Base-by-base conservation (phyloP, 2,888 invertebrate species). In the Rhimphoctona megacephalus region DNA sequence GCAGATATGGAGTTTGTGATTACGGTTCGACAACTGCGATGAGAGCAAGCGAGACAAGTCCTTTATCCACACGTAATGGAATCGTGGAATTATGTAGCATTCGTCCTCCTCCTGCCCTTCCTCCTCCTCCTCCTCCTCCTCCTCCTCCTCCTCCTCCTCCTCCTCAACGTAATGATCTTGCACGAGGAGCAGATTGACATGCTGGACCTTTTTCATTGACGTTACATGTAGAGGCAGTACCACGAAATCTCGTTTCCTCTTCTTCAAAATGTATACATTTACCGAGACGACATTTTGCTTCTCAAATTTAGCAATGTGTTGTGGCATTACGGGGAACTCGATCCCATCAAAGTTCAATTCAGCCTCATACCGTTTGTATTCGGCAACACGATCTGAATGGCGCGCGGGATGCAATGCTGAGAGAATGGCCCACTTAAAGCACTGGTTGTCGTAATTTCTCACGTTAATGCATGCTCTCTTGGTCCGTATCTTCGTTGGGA, bases 391-490 rank as follows among this genome's bases (percentile, higher is more conserved):
- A 19, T 86, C 9, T 11, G 76, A 39, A 87, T 89, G 30, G 22
- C 49, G 14, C 17, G 39, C 79, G 0, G 89, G 88, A 86, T 89
- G 73, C 22, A 92, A 57, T 11, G 89, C 89, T 2, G 90, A 89
- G 8, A 89, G 72, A 39, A 91, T 73, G 4, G 89, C 85, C 90
- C 90, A 91, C 57, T 89, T 87, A 57, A 91, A 91, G 57, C 91
- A 92, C 70, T 85, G 87, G 36, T 85, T 61, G 83, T 90, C 90
- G 9, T 80, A 30, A 70, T 89, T 91, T 77, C 85, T 39, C 43
- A 81, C 79, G 64, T 81, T 85, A 52, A 87, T 49, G 43, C 81
- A 78, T 19, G 81, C 81, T 5, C 39, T 33, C 46, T 73, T 73
- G 22, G 39, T 66, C 6, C 64, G 81, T 2, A 77, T 67, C 67